Evolutionary conservation across 2,113 vertebrate genomes (phyloP), one percentile per base, ranked within the genome.

Genomic region (Percopsis transmontana): DNA sequence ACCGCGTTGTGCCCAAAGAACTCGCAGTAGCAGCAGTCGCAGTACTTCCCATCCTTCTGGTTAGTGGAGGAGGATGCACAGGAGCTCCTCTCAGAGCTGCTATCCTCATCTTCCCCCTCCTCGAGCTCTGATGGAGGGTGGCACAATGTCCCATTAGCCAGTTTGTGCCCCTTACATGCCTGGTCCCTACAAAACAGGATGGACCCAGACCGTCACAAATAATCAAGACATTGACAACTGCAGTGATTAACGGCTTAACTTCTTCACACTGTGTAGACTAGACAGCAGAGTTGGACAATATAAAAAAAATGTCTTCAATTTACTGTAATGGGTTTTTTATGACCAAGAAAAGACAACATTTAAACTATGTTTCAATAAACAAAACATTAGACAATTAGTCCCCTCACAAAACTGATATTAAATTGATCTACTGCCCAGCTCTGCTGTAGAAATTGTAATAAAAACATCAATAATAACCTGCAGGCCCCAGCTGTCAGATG

Each of bases 11-110:
- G 97, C 84, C 97, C 97, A 76, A 99, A 99, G 93, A 99, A 99
- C 91, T 99, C 97, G 94, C 97, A 99, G 94, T 99, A 99, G 95
- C 97, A 99, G 93, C 97, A 99, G 89, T 99, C 97, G 16, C 97
- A 99, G 93, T 99, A 99, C 83, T 99, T 99, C 72, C 97, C 97
- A 0, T 99, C 97, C 88, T 96, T 95, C 92, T 98, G 97, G 83
- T 96, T 98, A 68, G 94, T 96, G 70, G 97, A 98, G 42, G 96
- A 98, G 0, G 97, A 99, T 27, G 97, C 96, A 57, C 97, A 99
- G 74, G 97, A 99, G 90, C 97, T 99, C 67, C 95, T 95, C 84
- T 99, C 97, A 0, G 97, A 99, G 92, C 97, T 97, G 87, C 96
- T 98, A 90, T 99, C 97, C 88, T 99, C 97, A 4, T 99, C 97